Evolutionary conservation across 2,113 vertebrate species (phyloP).

Genomic region (Megaleporinus macrocephalus): DNA sequence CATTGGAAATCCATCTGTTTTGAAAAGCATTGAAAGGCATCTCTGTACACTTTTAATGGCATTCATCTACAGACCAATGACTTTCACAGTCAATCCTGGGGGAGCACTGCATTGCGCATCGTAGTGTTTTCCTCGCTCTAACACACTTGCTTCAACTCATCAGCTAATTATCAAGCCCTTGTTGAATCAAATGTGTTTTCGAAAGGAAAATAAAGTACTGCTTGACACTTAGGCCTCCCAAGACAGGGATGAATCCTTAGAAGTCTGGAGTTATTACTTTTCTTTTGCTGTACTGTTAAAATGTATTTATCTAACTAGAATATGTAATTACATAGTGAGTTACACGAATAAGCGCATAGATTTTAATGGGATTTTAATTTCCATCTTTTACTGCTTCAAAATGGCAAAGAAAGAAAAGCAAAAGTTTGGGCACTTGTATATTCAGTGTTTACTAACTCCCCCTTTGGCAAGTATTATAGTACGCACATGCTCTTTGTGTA

Average conservation of each 20-base stretch:
- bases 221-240: neutral
- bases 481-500: no score
- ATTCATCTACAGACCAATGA: conserved; percentile 22
- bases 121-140: conserved; percentile 14
- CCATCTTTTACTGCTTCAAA: no score
- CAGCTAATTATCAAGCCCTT: conserved; percentile 22
- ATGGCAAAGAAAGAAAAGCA: no score
- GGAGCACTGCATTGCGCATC: neutral
- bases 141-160: conserved; percentile 27
- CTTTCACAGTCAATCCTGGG: conserved; percentile 24
- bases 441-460: no score
- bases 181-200: conserved; percentile 14
- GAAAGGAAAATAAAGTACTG: neutral
- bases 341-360: no score
- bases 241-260: conserved; percentile 7
- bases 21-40: conserved; percentile 16
- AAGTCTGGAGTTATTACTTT: neutral
- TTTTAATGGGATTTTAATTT: no score
- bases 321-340: no score
- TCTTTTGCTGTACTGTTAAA: neutral
- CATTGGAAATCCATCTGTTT: conserved; percentile 42
- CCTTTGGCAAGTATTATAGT: no score
- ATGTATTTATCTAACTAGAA: neutral
- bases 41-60: conserved; percentile 28
- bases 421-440: no score